Conservation (phyloP, 2,113 vertebrate species). For the Ceyx cyanopectus region DNA sequence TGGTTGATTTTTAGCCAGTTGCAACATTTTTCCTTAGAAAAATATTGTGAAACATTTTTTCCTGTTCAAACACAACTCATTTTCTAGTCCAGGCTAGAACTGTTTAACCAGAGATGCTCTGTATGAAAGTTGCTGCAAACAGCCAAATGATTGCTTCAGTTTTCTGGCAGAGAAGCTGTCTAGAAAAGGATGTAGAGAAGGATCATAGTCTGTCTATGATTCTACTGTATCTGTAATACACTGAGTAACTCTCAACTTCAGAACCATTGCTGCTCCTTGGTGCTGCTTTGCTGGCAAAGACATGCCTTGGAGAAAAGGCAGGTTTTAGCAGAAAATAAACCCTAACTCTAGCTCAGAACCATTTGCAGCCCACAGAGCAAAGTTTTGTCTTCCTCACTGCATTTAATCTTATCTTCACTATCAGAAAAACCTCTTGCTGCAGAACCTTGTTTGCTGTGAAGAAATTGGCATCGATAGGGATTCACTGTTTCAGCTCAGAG, state of each 20-base stretch:
- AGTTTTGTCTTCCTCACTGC: not conserved
- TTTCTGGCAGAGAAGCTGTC: not conserved
- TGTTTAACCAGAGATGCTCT: not conserved
- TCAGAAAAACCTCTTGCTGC: not conserved
- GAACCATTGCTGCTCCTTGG: accelerated
- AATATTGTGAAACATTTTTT: not conserved
- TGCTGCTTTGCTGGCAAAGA: not conserved
- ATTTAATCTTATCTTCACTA: not conserved
- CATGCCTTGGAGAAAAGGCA: not conserved
- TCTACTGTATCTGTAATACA: not conserved
- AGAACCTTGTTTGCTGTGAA: not conserved
- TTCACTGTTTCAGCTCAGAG: not conserved
- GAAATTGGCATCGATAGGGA: not conserved
- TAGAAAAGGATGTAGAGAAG: not conserved
- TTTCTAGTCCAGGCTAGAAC: not conserved
- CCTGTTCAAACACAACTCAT: not conserved
- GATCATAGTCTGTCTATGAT: not conserved
- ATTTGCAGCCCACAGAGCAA: not conserved
- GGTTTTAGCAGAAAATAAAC: not conserved
- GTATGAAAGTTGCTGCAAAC: not conserved
- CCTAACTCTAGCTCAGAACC: accelerated
- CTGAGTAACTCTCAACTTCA: not conserved
- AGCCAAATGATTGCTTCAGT: not conserved
- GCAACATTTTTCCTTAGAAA: not conserved
- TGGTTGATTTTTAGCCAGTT: not conserved